Percentiles rank a stretch among this genome's conserved stretches.
Evolutionary conservation across 2,113 vertebrate genomes (phyloP).

Genomic region (Tyrannus savana): DNA sequence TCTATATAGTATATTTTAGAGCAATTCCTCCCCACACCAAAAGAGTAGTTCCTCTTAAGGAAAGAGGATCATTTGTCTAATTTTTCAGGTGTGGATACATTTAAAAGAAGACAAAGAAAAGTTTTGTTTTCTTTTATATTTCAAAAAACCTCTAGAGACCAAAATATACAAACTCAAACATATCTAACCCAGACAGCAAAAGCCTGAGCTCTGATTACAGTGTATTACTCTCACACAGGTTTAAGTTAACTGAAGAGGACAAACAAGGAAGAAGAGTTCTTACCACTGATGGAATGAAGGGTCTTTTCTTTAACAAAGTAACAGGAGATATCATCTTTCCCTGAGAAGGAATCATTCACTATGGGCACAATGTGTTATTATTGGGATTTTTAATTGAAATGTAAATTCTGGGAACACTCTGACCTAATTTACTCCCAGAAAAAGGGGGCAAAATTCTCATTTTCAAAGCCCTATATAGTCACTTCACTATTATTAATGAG

Average conservation of each 20-base stretch:
- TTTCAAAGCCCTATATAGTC: slow-evolving; percentile 82
- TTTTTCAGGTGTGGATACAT: slow-evolving; percentile 38
- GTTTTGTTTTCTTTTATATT: slow-evolving; percentile 44
- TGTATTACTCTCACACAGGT: slow-evolving; percentile 26
- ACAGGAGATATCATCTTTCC: slow-evolving; percentile 91
- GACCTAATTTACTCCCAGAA: slow-evolving; percentile 84
- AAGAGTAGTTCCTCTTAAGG: background rate
- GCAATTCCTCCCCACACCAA: background rate
- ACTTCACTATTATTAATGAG: slow-evolving; percentile 75
- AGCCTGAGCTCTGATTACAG: slow-evolving; percentile 55
- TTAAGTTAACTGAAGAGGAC: slow-evolving; percentile 67
- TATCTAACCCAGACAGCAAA: slow-evolving; percentile 46
- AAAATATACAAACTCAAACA: slow-evolving; percentile 36
- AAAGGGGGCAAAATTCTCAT: slow-evolving; percentile 88
- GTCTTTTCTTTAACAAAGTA: slow-evolving; percentile 93
- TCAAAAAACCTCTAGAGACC: background rate
- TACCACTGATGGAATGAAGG: slow-evolving; percentile 87
- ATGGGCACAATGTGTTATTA: slow-evolving; percentile 95
- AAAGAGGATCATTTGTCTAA: background rate
- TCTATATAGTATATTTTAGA: background rate
- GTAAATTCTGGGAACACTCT: slow-evolving; percentile 95
- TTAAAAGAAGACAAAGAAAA: slow-evolving; percentile 22
- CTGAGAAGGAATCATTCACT: slow-evolving; percentile 84
- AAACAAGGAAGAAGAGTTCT: slow-evolving; percentile 86
- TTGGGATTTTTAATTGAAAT: slow-evolving; percentile 98